phyloP scores from a whole-genome alignment of 2,888 invertebrate genomes.

The Amiota minor region DNA sequence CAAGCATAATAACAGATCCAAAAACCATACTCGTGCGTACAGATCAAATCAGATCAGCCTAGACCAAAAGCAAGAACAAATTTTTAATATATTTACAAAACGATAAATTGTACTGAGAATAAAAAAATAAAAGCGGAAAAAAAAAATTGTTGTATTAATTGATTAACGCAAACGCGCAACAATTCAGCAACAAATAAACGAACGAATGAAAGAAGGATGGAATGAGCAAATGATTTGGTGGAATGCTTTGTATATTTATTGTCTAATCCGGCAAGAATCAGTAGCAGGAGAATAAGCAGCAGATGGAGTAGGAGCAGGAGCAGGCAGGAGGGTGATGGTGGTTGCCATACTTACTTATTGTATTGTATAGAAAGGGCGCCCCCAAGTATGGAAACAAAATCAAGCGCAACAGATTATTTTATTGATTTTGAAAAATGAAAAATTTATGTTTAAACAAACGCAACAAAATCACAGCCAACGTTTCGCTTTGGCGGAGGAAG shows the following conservation, averaged over 20 bases:
- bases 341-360: not conserved
- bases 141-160: constrained; percentile 7
- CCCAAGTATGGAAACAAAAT: not conserved
- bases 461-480: constrained; percentile 1
- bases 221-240: too few species aligned
- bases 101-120: constrained; percentile 17
- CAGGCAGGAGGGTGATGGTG: not conserved
- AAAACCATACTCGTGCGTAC: too few species aligned
- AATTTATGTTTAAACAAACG: constrained; percentile 66
- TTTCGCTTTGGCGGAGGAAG: too few species aligned
- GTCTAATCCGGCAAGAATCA: constrained; percentile 10
- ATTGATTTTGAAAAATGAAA: constrained; percentile 66
- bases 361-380: not conserved
- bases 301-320: not conserved
- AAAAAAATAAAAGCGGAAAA: not conserved
- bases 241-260: constrained; percentile 23
- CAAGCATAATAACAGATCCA: not conserved
- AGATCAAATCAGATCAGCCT: not conserved
- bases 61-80: not conserved
- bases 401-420: constrained; percentile 40
- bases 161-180: constrained; percentile 13
- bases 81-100: constrained; percentile 23
- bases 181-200: constrained; percentile 16
- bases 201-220: not conserved
- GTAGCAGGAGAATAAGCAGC: not conserved